These are phyloP conservation scores for Erebia palarica DNA, from an alignment of 2,888 invertebrate genomes.

Conservation along the genomic window DNA sequence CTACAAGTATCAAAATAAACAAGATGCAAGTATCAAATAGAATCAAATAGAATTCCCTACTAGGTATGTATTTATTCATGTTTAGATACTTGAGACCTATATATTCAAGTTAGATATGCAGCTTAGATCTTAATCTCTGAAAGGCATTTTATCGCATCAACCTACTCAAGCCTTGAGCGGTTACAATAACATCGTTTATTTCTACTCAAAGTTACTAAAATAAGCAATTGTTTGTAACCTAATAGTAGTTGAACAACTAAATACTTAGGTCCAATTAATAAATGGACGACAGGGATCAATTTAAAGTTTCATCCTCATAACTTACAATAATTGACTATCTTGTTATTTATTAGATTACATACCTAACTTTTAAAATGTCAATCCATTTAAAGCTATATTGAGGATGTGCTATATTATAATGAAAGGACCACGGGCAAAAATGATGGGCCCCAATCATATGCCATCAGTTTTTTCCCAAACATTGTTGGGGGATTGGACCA, in stretches of 20 bases:
- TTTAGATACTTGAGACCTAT: conserved; percentile 26
- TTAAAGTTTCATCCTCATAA: neutral
- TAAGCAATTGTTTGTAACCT: conserved; percentile 16
- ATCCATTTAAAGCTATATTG: too few species aligned
- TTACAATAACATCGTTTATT: conserved; percentile 30
- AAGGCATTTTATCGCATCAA: conserved; percentile 35
- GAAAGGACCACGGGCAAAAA: too few species aligned
- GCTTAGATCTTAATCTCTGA: conserved; percentile 34
- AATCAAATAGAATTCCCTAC: conserved; percentile 11
- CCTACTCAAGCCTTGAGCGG: conserved; percentile 35
- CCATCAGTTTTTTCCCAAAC: too few species aligned
- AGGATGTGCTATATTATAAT: too few species aligned
- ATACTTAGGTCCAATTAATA: neutral
- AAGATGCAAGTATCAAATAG: neutral
- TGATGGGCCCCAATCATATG: too few species aligned
- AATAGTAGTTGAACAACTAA: conserved; percentile 2
- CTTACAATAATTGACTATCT: too few species aligned
- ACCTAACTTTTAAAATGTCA: neutral
- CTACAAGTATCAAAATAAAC: conserved; percentile 9
- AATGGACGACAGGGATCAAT: neutral
- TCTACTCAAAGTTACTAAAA: neutral
- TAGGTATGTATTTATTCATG: conserved; percentile 29
- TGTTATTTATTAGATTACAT: neutral
- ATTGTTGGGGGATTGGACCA: too few species aligned
- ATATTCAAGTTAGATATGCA: conserved; percentile 36